A percentile compares a stretch with the other conserved stretches of the same genome.
Conservation (phyloP, 1,140 invertebrate genomes). For the Anoplophora glabripennis region DNA sequence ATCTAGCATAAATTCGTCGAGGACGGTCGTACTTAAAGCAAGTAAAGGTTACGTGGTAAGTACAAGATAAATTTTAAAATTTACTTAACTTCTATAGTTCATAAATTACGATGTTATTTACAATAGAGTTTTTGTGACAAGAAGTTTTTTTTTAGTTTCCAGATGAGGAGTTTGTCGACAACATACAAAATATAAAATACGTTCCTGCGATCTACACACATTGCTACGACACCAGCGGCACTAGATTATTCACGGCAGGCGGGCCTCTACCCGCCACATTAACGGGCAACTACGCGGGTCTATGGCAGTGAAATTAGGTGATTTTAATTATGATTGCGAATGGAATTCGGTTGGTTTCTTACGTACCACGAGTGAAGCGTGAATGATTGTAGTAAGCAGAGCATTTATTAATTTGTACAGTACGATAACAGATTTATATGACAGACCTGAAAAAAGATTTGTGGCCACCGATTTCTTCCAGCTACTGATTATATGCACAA, state of each 20-base stretch:
- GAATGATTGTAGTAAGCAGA: not conserved
- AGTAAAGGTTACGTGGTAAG: slow-evolving; percentile 88
- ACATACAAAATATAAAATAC: slow-evolving; percentile 80
- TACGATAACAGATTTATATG: no score
- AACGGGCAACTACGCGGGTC: slow-evolving; percentile 77
- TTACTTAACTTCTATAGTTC: no score
- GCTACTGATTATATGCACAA: no score
- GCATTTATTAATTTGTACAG: no score
- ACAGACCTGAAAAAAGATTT: no score
- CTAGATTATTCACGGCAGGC: slow-evolving; percentile 88
- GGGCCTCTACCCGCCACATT: slow-evolving; percentile 87
- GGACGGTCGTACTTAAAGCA: slow-evolving; percentile 84
- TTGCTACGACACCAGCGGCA: slow-evolving; percentile 89
- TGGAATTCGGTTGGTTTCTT: not conserved
- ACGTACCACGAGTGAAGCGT: not conserved
- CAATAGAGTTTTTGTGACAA: not conserved
- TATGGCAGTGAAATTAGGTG: slow-evolving; percentile 56
- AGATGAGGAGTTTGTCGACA: slow-evolving; percentile 76
- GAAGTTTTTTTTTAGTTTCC: slow-evolving; percentile 62
- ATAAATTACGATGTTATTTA: no score
- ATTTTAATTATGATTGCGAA: not conserved
- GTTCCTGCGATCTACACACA: slow-evolving; percentile 95
- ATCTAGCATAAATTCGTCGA: slow-evolving; percentile 81
- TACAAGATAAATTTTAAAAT: slow-evolving; percentile 21
- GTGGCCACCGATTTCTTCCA: no score